A percentile compares a stretch with the other conserved stretches of the same genome.
phyloP scores from a whole-genome alignment of 2,888 invertebrate genomes.

The Heteropelma amictum region DNA sequence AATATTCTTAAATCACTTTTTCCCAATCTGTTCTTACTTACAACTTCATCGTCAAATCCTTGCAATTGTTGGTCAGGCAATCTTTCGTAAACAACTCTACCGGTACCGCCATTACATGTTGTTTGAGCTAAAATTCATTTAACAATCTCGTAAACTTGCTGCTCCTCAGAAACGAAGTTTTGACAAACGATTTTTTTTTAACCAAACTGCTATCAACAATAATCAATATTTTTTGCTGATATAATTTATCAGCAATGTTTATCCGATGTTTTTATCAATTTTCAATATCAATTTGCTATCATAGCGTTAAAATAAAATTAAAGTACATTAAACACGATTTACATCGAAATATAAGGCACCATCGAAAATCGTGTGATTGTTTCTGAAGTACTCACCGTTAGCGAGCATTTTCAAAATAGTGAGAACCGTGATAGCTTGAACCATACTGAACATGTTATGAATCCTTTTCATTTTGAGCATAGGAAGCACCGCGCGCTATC shows the following conservation, averaged over 20 bases:
- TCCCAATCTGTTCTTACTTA: background rate
- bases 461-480: conserved; percentile 81
- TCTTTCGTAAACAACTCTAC: conserved; percentile 92
- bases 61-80: conserved; percentile 93
- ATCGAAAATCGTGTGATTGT: no score
- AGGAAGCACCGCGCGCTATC: conserved; percentile 62
- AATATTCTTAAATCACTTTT: background rate
- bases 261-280: background rate
- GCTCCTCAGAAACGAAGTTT: background rate
- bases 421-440: conserved; percentile 91
- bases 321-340: background rate
- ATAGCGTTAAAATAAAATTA: background rate
- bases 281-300: background rate
- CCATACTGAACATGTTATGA: conserved; percentile 83
- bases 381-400: conserved; percentile 85
- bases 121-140: conserved; percentile 85
- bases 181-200: background rate
- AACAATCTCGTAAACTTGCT: background rate
- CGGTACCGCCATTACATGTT: conserved; percentile 93
- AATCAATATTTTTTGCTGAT: background rate
- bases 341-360: no score
- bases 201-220: background rate
- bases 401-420: conserved; percentile 90
- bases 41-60: conserved; percentile 93
- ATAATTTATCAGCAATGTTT: background rate